Conservation (phyloP, 2,113 vertebrate genomes). For the Todiramphus saurophagus region DNA sequence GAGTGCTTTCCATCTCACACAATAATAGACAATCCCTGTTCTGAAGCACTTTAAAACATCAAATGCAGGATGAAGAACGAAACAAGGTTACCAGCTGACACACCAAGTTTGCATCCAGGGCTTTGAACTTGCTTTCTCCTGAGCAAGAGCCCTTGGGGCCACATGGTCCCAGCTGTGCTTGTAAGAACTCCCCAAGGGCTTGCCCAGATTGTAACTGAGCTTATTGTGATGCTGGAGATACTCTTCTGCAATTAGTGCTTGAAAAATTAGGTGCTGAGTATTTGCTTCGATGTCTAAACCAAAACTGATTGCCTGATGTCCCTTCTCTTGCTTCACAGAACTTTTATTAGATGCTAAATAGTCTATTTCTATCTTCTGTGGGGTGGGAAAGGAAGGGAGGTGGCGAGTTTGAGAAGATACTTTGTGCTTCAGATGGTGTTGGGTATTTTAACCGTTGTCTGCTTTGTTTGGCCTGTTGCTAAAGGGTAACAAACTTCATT, state of each 20-base stretch:
- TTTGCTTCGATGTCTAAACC: neutral
- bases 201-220: neutral
- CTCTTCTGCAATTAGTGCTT: neutral
- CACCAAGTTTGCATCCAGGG: neutral
- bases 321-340: neutral
- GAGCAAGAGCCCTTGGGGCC: neutral
- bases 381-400: neutral
- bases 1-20: neutral
- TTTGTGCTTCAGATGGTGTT: neutral
- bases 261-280: neutral
- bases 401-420: neutral
- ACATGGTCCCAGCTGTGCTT: neutral
- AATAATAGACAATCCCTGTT: neutral
- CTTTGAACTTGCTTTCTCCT: neutral
- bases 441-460: neutral
- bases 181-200: neutral
- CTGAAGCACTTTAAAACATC: neutral
- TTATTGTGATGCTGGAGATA: neutral
- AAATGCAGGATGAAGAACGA: neutral
- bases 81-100: neutral
- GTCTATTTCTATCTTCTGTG: neutral
- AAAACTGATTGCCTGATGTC: neutral
- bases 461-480: neutral
- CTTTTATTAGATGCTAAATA: neutral
- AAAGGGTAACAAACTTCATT: conserved; percentile 1